A percentile compares a stretch with the other conserved stretches of the same genome.
These are phyloP conservation scores for Gryon sp. DNA, from an alignment of 1,140 invertebrate genomes.

Conservation along the genomic window DNA sequence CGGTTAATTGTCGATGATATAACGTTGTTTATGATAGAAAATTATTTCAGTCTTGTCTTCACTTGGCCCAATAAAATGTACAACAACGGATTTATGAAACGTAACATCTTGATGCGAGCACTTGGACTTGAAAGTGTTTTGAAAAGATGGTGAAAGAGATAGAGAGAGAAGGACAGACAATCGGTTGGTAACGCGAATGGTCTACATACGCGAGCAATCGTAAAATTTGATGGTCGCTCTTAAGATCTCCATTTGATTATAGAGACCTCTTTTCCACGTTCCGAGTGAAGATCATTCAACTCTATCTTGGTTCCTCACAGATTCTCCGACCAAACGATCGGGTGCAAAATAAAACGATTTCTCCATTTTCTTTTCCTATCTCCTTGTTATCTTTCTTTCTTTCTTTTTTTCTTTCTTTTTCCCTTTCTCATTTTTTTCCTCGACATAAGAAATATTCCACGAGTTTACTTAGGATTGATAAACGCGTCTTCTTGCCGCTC, in stretches of 20 bases:
- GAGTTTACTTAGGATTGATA: slow-evolving; percentile 40
- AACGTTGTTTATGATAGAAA: slow-evolving; percentile 33
- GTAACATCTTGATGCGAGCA: slow-evolving; percentile 33
- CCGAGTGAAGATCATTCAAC: slow-evolving; percentile 14
- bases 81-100: slow-evolving; percentile 50
- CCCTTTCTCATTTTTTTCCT: too few relatives aligned
- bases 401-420: too few relatives aligned
- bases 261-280: slow-evolving; percentile 41
- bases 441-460: slow-evolving; percentile 25
- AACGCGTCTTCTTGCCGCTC: slow-evolving; percentile 39
- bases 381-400: too few relatives aligned
- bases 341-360: slow-evolving; percentile 25
- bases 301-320: slow-evolving; percentile 30
- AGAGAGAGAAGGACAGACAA: background rate
- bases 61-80: slow-evolving; percentile 30
- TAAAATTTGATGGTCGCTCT: slow-evolving; percentile 56
- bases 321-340: slow-evolving; percentile 2
- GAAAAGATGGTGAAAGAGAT: slow-evolving; percentile 41
- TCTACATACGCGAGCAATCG: slow-evolving; percentile 48
- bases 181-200: slow-evolving; percentile 24
- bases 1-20: slow-evolving; percentile 14
- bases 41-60: slow-evolving; percentile 38
- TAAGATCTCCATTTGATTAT: slow-evolving; percentile 57
- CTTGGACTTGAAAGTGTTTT: slow-evolving; percentile 28
- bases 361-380: background rate